A percentile compares a stretch with the other conserved stretches of the same genome.
These are phyloP conservation scores for Colletes latitarsis DNA, from an alignment of 1,140 invertebrate genomes.

Conservation along the genomic window DNA sequence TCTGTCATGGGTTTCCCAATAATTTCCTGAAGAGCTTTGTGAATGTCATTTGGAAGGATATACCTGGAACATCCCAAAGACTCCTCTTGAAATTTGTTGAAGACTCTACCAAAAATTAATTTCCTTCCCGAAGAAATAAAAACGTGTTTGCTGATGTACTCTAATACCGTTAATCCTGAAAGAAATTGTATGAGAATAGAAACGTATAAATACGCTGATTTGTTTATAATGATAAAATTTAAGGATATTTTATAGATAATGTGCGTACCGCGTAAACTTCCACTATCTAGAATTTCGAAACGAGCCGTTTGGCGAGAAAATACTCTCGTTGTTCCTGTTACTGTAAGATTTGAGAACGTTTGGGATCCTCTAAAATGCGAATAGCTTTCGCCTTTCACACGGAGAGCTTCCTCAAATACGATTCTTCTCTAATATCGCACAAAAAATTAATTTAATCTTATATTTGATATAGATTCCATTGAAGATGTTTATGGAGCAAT, in stretches of 20 bases:
- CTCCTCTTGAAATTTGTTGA: conserved; percentile 80
- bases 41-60: conserved; percentile 78
- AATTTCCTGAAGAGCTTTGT: conserved; percentile 83
- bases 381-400: conserved; percentile 75
- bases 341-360: conserved; percentile 76
- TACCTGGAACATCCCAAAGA: conserved; percentile 69
- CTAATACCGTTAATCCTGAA: conserved; percentile 83
- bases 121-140: conserved; percentile 84
- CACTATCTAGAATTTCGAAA: conserved; percentile 85
- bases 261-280: conserved; percentile 80
- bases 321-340: conserved; percentile 83
- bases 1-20: conserved; percentile 83
- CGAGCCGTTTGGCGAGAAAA: conserved; percentile 85
- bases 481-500: not conserved
- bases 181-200: not conserved
- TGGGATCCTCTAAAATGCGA: conserved; percentile 55
- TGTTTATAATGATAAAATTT: not conserved
- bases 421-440: conserved; percentile 78
- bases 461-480: not conserved
- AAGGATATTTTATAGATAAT: not conserved
- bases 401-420: conserved; percentile 85
- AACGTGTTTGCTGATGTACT: conserved; percentile 84
- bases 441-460: not conserved
- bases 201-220: too few species aligned
- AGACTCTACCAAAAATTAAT: conserved; percentile 83